Percentiles rank a stretch among this genome's conserved stretches.
These are phyloP conservation scores for Anguilla rostrata DNA, from an alignment of 2,113 vertebrate genomes.

Conservation along the genomic window DNA sequence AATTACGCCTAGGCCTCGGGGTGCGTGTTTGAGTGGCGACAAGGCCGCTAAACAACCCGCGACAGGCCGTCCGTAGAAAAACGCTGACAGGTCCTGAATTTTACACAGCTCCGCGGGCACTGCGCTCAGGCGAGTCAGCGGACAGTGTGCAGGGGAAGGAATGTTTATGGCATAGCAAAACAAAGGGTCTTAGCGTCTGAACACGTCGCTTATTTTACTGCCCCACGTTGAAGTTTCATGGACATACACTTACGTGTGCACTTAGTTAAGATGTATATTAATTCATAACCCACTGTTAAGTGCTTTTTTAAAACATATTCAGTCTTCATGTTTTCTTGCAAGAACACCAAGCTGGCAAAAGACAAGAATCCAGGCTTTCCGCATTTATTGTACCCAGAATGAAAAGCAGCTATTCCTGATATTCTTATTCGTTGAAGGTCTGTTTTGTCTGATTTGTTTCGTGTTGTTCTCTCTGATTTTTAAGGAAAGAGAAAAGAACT, in stretches of 20 bases:
- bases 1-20: neutral
- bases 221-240: neutral
- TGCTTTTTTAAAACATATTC: neutral
- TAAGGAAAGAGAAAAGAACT: neutral
- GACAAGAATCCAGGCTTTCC: neutral
- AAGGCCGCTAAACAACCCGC: neutral
- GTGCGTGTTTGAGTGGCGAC: neutral
- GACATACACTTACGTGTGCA: slow-evolving; percentile 1
- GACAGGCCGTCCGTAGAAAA: neutral
- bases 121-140: neutral
- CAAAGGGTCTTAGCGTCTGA: neutral
- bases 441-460: neutral
- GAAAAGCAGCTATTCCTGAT: neutral
- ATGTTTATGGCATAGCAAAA: neutral
- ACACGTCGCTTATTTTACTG: neutral
- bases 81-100: neutral
- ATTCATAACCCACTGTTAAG: slow-evolving; percentile 29
- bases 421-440: neutral
- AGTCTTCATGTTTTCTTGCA: neutral
- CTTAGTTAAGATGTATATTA: slow-evolving; percentile 16
- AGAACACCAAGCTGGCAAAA: neutral
- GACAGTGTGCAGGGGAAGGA: neutral
- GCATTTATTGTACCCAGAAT: neutral
- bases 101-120: neutral
- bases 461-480: neutral